These are phyloP conservation scores for Gymnothorax reevesii DNA, from an alignment of 2,797 vertebrate species.

Conservation along the genomic window DNA sequence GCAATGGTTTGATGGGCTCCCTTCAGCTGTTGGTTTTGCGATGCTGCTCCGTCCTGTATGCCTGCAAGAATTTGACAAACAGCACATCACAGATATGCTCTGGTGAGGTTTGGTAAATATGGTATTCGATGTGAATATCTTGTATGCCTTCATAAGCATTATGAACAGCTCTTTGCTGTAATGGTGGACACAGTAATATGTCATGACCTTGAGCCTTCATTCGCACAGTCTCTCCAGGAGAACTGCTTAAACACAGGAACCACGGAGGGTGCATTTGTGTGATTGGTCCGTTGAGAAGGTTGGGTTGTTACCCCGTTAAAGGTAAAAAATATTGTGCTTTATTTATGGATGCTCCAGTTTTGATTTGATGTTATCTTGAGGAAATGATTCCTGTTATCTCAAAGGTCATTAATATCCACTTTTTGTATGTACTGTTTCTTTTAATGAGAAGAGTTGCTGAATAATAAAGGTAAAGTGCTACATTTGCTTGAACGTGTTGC, in stretches of 20 bases:
- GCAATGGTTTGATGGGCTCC: too few species aligned
- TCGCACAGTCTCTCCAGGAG: background rate
- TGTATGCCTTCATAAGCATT: background rate
- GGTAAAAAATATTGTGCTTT: conserved; percentile 42
- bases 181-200: background rate
- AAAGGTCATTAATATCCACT: conserved; percentile 46
- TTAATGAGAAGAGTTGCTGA: conserved; percentile 43
- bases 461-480: conserved; percentile 37
- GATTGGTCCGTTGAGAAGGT: conserved; percentile 7
- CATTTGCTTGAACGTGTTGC: conserved; percentile 24
- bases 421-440: conserved; percentile 63
- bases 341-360: conserved; percentile 62
- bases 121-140: too few species aligned
- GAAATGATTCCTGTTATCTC: conserved; percentile 36
- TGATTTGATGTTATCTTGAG: conserved; percentile 55
- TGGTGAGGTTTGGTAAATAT: too few species aligned
- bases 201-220: background rate
- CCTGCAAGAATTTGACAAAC: too few species aligned
- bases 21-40: background rate
- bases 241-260: background rate
- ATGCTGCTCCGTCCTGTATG: too few species aligned
- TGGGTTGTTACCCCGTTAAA: conserved; percentile 47
- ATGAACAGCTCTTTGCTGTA: conserved; percentile 7
- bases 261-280: background rate
- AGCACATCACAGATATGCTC: too few species aligned